Evolutionary conservation across 2,888 invertebrate genomes (phyloP), one percentile per base, ranked within the genome.

Genomic region (Balanococcus diminutus): DNA sequence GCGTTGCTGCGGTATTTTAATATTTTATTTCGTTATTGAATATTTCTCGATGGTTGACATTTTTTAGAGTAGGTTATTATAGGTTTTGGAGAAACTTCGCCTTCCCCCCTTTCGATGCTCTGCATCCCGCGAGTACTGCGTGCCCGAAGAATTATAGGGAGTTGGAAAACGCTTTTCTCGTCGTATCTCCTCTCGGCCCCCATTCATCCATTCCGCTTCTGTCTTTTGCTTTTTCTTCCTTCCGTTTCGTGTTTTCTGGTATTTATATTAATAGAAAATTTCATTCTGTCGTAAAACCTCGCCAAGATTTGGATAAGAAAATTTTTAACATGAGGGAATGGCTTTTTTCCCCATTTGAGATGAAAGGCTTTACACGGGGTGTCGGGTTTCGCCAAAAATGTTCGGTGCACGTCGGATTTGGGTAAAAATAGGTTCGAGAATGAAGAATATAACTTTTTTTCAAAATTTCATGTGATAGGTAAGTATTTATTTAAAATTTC

Each of bases 21-120:
- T 75, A 75, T 75, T 75, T 75, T 75, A 32, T 75, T 75, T 75
- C 75, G 75, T 75, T 75, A 75, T 75, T 75, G 75, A 75, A 75
- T 75, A 75, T 75, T 75, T 75, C 75, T 75, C 75, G 75, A 75
- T 75, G 75, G 67, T 75, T 75, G 75, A 75, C 75, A 75, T 75
- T 75, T 75, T 75, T 75, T 32, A 32, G 75, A 75, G 75, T 75
- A 75, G 75, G 75, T 75, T 75, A 67, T 46, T 6, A 6, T 19
- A 32, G n/a, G 75, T 75, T 31, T 6, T 16, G 75, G 36, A 4
- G 9, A 9, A 25, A 28, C 25, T 32, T 5, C 67, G 32, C 1
- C n/a, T n/a, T n/a, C n/a, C n/a, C n/a, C n/a, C n/a, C n/a, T n/a
- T n/a, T n/a, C n/a, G n/a, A n/a, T n/a, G n/a, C n/a, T n/a, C n/a